Base-by-base conservation (phyloP, 2,888 invertebrate species). In the Leuctra nigra region DNA sequence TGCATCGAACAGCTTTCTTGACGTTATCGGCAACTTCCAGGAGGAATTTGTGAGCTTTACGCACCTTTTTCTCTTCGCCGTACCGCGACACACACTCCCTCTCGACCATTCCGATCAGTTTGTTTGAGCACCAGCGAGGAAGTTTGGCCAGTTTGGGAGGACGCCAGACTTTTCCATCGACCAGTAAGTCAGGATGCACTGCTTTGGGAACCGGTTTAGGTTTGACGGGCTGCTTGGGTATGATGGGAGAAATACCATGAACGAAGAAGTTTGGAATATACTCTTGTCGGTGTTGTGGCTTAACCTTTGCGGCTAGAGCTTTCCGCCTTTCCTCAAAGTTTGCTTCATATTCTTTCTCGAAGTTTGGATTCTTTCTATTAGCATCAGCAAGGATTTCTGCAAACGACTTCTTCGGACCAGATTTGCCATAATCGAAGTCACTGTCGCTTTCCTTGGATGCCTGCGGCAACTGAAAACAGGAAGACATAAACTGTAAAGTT, bases 201-300 rank as follows among this genome's bases (percentile, higher is more conserved):
- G 22, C 22, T 13, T 44, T 44, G 3, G 23, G 23, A 7, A 11
- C 11, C 29, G 11, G 7, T 23, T 23, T 44, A 4, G 20, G 23
- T 6, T 22, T 18, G 4, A 6, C 18, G 6, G 44, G 44, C 23
- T 2, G 6, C 1, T n/a, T n/a, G n/a, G n/a, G n/a, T n/a, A n/a
- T n/a, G n/a, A n/a, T n/a, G n/a, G n/a, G n/a, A n/a, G n/a, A n/a
- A n/a, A 23, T 4, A n/a, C 22, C 44, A n/a, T 20, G 18, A 2
- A 20, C 20, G 44, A 20, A 44, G 44, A 44, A 44, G 44, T 44
- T 20, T 1, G 44, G n/a, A n/a, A n/a, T n/a, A n/a, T n/a, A n/a
- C n/a, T n/a, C n/a, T n/a, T n/a, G n/a, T n/a, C n/a, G n/a, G n/a
- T n/a, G n/a, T n/a, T n/a, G n/a, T n/a, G n/a, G n/a, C n/a, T n/a